phyloP scores from a whole-genome alignment of 1,140 invertebrate genomes.

The Drosophila carrolli region DNA sequence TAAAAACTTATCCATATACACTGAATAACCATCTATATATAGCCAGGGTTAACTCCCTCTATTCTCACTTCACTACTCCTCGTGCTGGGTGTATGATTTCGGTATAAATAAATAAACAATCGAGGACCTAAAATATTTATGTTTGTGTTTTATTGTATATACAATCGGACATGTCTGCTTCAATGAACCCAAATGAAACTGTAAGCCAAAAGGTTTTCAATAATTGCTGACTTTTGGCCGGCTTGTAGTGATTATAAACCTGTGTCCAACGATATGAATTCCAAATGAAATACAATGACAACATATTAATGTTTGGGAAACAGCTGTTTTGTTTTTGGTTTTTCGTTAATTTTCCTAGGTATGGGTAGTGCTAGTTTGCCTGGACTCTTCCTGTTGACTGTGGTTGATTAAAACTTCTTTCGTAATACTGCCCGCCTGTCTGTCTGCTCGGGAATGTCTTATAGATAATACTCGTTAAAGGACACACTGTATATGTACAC shows the following conservation, averaged over 20 bases:
- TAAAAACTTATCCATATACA: constrained; percentile 73
- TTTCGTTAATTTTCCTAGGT: constrained; percentile 10
- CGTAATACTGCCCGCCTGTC: constrained; percentile 65
- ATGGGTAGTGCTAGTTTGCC: constrained; percentile 27
- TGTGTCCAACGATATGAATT: constrained; percentile 54
- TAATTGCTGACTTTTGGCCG: constrained; percentile 64
- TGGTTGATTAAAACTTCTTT: constrained; percentile 59
- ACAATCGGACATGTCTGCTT: constrained; percentile 60
- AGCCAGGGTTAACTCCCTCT: constrained; percentile 4
- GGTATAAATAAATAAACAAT: constrained; percentile 49
- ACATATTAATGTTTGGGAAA: constrained; percentile 32
- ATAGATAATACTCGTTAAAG: constrained; percentile 78
- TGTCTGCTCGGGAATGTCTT: constrained; percentile 45
- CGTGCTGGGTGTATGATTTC: constrained; percentile 30
- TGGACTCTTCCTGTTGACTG: constrained; percentile 30
- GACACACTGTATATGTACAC: constrained; percentile 75
- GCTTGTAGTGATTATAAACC: constrained; percentile 35
- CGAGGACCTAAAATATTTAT: constrained; percentile 41
- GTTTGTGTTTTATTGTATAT: constrained; percentile 47
- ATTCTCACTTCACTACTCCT: background rate
- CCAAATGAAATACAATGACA: constrained; percentile 60
- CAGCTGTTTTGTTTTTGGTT: constrained; percentile 4
- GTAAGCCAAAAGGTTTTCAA: constrained; percentile 45
- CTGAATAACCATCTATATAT: constrained; percentile 58
- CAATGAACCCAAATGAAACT: constrained; percentile 48